phyloP scores from a whole-genome alignment of 1,140 invertebrate genomes.

The Aphaenogaster ashmeadi region DNA sequence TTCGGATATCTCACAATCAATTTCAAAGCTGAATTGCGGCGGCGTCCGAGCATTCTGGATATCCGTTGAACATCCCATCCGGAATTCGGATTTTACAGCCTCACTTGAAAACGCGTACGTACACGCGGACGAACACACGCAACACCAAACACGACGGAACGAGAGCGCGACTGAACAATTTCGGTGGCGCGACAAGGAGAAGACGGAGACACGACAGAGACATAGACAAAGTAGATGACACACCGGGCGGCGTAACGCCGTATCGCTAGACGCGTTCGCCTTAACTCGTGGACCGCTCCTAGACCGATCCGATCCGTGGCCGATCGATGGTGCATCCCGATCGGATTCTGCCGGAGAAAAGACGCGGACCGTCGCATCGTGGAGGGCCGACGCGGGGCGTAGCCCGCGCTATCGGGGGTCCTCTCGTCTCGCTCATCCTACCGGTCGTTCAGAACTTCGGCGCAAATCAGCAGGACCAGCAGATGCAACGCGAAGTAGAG shows the following conservation, averaged over 20 bases:
- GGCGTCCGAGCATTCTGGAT: neutral
- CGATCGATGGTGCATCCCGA: conserved; percentile 35
- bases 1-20: neutral
- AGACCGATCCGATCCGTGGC: conserved; percentile 32
- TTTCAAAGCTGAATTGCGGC: conserved; percentile 9
- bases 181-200: conserved; percentile 64
- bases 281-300: conserved; percentile 27
- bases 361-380: conserved; percentile 5
- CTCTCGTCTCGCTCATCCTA: conserved; percentile 70
- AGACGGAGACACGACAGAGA: conserved; percentile 72
- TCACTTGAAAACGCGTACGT: conserved; percentile 13
- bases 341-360: conserved; percentile 18
- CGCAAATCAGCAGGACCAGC: conserved; percentile 63
- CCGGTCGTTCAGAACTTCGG: conserved; percentile 74
- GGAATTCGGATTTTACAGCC: conserved; percentile 19
- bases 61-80: conserved; percentile 5
- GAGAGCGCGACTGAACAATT: conserved; percentile 41
- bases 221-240: conserved; percentile 67
- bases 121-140: conserved; percentile 11
- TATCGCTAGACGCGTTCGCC: conserved; percentile 50
- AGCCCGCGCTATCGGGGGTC: conserved; percentile 1
- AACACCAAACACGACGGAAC: conserved; percentile 59
- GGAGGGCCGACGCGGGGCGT: conserved; percentile 23
- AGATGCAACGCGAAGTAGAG: conserved; percentile 70
- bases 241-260: conserved; percentile 42